Evolutionary conservation across 2,113 vertebrate genomes (phyloP), one percentile per base, ranked within the genome.

Genomic region (Polypterus senegalus): DNA sequence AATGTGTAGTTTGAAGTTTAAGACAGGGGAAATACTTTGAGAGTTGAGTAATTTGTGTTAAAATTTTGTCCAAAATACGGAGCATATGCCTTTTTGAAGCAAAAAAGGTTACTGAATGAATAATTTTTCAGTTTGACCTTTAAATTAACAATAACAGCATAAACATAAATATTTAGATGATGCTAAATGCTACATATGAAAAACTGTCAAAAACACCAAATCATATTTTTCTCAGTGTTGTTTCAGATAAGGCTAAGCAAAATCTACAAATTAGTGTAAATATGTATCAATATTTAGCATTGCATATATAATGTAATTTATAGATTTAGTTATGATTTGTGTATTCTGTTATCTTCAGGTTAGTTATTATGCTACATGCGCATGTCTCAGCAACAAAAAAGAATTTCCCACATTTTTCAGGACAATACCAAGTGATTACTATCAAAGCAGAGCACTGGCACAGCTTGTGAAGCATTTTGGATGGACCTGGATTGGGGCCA

Each of bases 341-440:
- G n/a, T n/a, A 2, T 56, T 57, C 6, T 57, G 6, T 57, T 57
- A 3, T 3, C 27, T 57, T 5, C 60, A 66, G 64, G 48, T 66
- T 44, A 66, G 64, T 55, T 59, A 66, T 47, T 61, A 49, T 61
- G 64, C 64, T 11, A 54, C 60, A 9, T 61, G 59, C 27, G 59
- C 52, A 10, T 63, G 54, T 44, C 27, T 57, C 4, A 44, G 56
- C 46, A 57, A 57, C 56, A 57, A 45, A 9, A 57, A 57, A 7
- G 27, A 57, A 45, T 57, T 43, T 5, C 56, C 56, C 27, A 43
- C 11, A 9, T 57, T 57, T 44, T 57, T 57, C 56, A 57, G 56
- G 27, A 57, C 56, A 4, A 44, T 57, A 5, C 56, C 56, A 9
- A 57, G 56, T 57, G 61, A 63, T 11, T 48, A 63, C 11, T 54